Conservation (phyloP, 2,888 invertebrate genomes). For the Coecobrya sp. region DNA sequence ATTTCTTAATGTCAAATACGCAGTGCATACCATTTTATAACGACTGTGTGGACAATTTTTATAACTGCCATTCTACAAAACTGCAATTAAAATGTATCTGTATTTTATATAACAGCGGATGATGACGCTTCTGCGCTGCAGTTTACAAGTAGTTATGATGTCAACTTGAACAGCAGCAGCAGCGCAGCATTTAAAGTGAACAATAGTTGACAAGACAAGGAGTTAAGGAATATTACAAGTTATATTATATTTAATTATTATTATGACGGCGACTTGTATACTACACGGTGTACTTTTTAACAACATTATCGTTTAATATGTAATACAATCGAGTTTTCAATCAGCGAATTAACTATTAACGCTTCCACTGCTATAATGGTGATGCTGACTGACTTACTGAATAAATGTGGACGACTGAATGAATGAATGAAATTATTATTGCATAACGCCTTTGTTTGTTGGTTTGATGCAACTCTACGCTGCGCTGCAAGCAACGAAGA, state of each 20-base stretch:
- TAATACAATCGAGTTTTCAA: conserved; percentile 5
- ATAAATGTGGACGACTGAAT: background rate
- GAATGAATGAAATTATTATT: conserved; percentile 46
- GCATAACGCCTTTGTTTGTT: background rate
- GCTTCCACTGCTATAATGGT: background rate
- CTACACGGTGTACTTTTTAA: background rate
- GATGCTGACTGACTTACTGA: background rate
- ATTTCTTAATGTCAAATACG: conserved; percentile 3
- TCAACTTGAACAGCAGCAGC: background rate
- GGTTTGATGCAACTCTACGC: background rate
- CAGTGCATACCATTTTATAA: background rate
- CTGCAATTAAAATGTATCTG: conserved; percentile 54
- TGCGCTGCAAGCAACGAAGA: background rate
- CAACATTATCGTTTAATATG: background rate
- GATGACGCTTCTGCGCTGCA: background rate
- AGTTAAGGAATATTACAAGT: no score
- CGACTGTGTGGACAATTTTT: no score
- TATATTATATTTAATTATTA: no score
- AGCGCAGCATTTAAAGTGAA: background rate
- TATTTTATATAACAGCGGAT: background rate
- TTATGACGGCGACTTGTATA: background rate
- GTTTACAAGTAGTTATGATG: background rate
- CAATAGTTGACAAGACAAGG: no score
- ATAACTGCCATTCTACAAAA: conserved; percentile 25
- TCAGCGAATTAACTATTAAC: conserved; percentile 26